Base-by-base conservation (phyloP, 30 jellyfish, hydroid and myxozoan genomes). In the Morbakka virulenta region DNA sequence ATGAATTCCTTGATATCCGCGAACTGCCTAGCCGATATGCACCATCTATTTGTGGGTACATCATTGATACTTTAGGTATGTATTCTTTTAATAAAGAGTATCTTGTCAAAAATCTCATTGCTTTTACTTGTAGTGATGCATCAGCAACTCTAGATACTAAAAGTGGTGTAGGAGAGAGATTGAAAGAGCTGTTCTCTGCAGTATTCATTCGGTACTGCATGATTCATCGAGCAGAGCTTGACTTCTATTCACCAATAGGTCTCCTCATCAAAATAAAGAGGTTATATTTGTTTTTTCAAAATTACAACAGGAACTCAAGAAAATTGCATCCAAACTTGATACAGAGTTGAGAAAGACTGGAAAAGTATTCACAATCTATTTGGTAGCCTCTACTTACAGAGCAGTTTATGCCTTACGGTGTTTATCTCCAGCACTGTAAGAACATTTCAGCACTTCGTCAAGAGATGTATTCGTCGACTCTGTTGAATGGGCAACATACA, bases 11-110 rank as follows among this genome's bases (percentile, higher is more conserved):
- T 67, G 80, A n/a, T 25, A 67, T 67, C 31, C 34, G 67, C 25
- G 80, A 67, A 30, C 80, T 67, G 75, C 80, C 80, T 27, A 50
- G 0, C 80, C 80, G 4, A 67, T 31, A 67, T n/a, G 24, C 80
- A 67, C 9, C 9, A 41, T 41, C 17, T 17, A 41, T 9, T 41
- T 41, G 57, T 41, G 57, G 9, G n/a, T n/a, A n/a, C n/a, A n/a
- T n/a, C 57, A 17, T 41, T 41, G 17, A 41, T 6, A 41, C 17
- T 41, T 41, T 41, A 41, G 57, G 13, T 41, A 41, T 6, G 57
- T 41, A 41, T 41, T 41, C 17, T 17, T 41, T 41, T 41, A 17
- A 41, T 17, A 41, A 41, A 41, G 57, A 41, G 13, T 41, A 41
- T 41, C 57, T 41, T 41, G 13, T 41, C 57, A 9, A 41, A 41